These are phyloP conservation scores for Apodemus sylvaticus DNA, from an alignment of 2,113 vertebrate genomes.

Conservation along the genomic window DNA sequence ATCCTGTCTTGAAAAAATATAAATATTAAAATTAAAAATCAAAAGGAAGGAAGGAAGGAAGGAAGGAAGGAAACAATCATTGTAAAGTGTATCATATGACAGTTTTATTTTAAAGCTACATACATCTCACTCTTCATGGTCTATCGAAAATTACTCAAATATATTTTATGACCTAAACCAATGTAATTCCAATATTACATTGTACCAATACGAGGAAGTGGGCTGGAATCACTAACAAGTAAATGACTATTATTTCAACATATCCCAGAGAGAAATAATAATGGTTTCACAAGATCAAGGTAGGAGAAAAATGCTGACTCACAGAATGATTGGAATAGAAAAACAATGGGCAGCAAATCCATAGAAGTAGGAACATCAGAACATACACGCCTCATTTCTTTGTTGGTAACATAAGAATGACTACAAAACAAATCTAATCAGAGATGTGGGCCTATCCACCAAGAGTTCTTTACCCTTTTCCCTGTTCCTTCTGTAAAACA, in stretches of 20 bases:
- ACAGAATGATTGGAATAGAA: background rate
- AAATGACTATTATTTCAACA: slow-evolving; percentile 42
- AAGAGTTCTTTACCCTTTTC: background rate
- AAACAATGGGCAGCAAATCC: background rate
- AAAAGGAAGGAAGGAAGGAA: no score
- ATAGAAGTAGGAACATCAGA: background rate
- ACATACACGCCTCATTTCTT: background rate
- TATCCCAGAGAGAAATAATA: slow-evolving; percentile 12
- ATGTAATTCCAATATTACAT: background rate
- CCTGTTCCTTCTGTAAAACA: background rate
- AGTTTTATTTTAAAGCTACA: slow-evolving; percentile 38
- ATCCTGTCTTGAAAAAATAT: background rate
- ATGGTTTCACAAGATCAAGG: slow-evolving; percentile 48
- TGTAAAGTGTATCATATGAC: background rate
- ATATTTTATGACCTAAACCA: slow-evolving; percentile 30
- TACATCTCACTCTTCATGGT: background rate
- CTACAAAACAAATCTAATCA: slow-evolving; percentile 16
- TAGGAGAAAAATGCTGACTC: background rate
- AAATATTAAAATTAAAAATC: background rate
- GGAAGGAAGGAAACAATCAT: slow-evolving; percentile 18
- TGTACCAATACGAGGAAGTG: background rate
- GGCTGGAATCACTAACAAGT: background rate
- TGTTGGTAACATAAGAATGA: slow-evolving; percentile 21
- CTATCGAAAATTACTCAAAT: slow-evolving; percentile 35
- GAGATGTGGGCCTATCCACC: background rate